phyloP scores from a whole-genome alignment of 1,140 invertebrate species.

The Tyrophagus putrescentiae region DNA sequence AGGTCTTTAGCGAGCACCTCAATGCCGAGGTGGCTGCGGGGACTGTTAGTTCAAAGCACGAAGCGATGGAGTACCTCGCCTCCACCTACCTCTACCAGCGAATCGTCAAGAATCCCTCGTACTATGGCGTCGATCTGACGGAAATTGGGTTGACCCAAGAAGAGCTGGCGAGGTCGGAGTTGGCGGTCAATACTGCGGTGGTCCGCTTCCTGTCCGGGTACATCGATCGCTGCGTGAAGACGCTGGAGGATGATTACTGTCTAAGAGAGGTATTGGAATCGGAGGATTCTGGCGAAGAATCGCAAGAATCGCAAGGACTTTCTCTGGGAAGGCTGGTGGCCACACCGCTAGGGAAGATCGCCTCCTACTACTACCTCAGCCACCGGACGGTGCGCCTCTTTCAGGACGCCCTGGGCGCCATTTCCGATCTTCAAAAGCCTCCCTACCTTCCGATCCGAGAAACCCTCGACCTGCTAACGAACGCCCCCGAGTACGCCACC shows the following conservation, averaged over 20 bases:
- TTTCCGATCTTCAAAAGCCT: conserved; percentile 48
- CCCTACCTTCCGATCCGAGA: not conserved
- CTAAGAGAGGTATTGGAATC: conserved; percentile 34
- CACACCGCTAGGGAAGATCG: conserved; percentile 78
- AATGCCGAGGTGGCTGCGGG: conserved; percentile 94
- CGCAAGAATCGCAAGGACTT: conserved; percentile 30
- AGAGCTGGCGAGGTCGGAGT: conserved; percentile 50
- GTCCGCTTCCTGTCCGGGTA: conserved; percentile 46
- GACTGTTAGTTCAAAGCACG: conserved; percentile 78
- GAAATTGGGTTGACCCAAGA: conserved; percentile 16
- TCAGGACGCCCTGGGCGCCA: conserved; percentile 45
- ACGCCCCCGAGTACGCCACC: conserved; percentile 77
- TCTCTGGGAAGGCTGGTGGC: conserved; percentile 46
- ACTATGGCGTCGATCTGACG: conserved; percentile 16
- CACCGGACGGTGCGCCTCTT: conserved; percentile 80
- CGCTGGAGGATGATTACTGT: conserved; percentile 58
- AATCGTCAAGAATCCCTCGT: conserved; percentile 79
- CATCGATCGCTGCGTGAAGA: conserved; percentile 57
- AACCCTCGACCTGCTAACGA: conserved; percentile 54
- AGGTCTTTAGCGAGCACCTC: conserved; percentile 84
- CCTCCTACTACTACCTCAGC: conserved; percentile 93
- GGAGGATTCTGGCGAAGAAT: not conserved
- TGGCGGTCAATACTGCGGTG: conserved; percentile 42
- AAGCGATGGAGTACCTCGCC: conserved; percentile 88
- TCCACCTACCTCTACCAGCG: conserved; percentile 97